Evolutionary conservation across 2,888 invertebrate species (phyloP), one percentile per base, ranked within the genome.

Genomic region (Diogma glabrata): DNA sequence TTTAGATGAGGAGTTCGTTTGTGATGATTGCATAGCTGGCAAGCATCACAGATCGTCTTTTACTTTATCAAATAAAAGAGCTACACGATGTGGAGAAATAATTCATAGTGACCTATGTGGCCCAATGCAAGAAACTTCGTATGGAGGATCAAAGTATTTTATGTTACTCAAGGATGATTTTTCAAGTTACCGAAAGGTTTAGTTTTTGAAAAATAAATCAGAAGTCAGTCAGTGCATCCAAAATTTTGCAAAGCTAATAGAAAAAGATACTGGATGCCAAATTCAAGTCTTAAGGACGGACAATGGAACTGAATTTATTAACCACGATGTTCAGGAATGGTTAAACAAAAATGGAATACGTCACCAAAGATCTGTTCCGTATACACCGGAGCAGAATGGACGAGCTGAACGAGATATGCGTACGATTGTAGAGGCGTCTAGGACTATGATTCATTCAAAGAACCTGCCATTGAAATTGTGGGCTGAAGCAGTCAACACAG

Each of bases 401-500:
- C 26, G 20, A 12, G 14, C 38, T 17, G 38, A 38, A 38, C 38
- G 38, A 7, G 38, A 38, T 9, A 38, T 36, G 36, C 36, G 36
- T 36, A 36, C n/a, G 3, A 36, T 36, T 14, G 36, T 8, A n/a
- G 36, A 36, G 7, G 36, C 36, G 10, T 52, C 56, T 10, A 51
- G 57, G 38, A 47, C 57, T 8, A 54, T 56, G 53, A 22, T 55
- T 9, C 51, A 54, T 52, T 49, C 51, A 8, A 52, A 50, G 49
- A 58, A 58, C 0, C 19, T 62, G 7, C 65, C 36, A 7, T 16
- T 38, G 9, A 38, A 38, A 10, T 38, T 38, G 16, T 38, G 38
- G 38, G 38, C 38, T n/a, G 67, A 69, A 57, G 67, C 66, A 1
- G 60, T 65, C 0, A 58, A 60, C 10, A 61, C 59, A 52, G 61